Percentiles rank a stretch among this genome's conserved stretches.
Conservation (phyloP, 92 coral and sea anemone genomes). For the Porites evermanni region DNA sequence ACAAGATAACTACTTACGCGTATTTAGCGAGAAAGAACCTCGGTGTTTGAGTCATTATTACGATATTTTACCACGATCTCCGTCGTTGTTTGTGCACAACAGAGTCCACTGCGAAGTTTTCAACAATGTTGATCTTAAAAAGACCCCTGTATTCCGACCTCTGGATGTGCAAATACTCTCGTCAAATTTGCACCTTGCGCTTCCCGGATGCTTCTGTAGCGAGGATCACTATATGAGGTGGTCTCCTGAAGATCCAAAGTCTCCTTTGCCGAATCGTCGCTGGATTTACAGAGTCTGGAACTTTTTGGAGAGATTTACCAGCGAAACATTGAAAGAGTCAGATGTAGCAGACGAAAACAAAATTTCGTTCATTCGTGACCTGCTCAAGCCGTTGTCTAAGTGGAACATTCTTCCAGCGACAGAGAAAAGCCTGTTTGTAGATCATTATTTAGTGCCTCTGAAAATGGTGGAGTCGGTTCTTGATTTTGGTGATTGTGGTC, state of each 20-base stretch:
- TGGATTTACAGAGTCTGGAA: conserved; percentile 27
- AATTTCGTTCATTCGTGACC: conserved; percentile 10
- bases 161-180: conserved; percentile 29
- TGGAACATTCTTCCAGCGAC: conserved; percentile 75
- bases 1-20: conserved; percentile 63
- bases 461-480: conserved; percentile 47
- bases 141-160: conserved; percentile 4
- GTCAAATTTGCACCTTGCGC: neutral
- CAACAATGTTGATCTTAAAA: neutral
- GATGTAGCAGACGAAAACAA: conserved; percentile 12
- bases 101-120: neutral
- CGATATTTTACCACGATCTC: conserved; percentile 61
- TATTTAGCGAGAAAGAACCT: conserved; percentile 32
- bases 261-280: neutral
- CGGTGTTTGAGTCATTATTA: conserved; percentile 50
- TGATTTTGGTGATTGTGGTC: neutral
- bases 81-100: conserved; percentile 61
- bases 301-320: neutral
- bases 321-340: neutral
- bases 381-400: conserved; percentile 43
- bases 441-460: conserved; percentile 57
- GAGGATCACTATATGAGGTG: neutral
- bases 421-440: neutral
- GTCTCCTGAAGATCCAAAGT: neutral
- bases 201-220: neutral